Evolutionary conservation across 2,113 vertebrate genomes (phyloP), one percentile per base, ranked within the genome.

Genomic region (Felis chaus): DNA sequence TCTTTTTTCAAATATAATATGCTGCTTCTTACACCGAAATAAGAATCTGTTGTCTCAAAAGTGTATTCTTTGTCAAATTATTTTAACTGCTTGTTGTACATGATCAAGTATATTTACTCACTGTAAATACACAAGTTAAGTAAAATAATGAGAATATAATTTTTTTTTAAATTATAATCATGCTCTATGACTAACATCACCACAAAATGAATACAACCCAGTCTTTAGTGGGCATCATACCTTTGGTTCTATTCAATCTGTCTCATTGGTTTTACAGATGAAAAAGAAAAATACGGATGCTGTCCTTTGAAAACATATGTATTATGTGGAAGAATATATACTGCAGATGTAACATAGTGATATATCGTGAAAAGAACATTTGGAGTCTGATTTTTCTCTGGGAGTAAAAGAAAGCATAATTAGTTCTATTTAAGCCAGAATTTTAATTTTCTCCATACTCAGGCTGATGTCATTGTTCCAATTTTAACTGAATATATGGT

Each of bases 401-500:
- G 5, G 45, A 96, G 33, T 91, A 80, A 95, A 97, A 91, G 68
- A 95, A 68, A 74, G 45, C 65, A 74, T 97, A 95, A 97, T 97
- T 97, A 91, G 57, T 76, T 95, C 95, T 95, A 80, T 89, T 97
- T 96, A 95, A 98, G 66, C 69, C 36, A 50, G 95, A 91, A 97
- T 97, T 97, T 96, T 93, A 96, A 97, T 96, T 97, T 95, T 90
- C 36, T 92, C 80, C 76, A 53, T 92, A 91, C 53, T 84, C 50
- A 65, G 66, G 33, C 69, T 96, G 96, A 97, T 95, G 94, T 97
- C 89, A 96, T 63, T 97, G 80, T 91, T 96, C 82, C 74, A 85
- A 48, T 97, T 96, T 97, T 96, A 98, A 95, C 87, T 82, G 90
- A 98, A 96, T 97, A 96, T 88, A 92, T 68, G 10, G 74, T 87